These are phyloP conservation scores for Brachystomella parvula DNA, from an alignment of 1,140 invertebrate genomes.

Conservation along the genomic window DNA sequence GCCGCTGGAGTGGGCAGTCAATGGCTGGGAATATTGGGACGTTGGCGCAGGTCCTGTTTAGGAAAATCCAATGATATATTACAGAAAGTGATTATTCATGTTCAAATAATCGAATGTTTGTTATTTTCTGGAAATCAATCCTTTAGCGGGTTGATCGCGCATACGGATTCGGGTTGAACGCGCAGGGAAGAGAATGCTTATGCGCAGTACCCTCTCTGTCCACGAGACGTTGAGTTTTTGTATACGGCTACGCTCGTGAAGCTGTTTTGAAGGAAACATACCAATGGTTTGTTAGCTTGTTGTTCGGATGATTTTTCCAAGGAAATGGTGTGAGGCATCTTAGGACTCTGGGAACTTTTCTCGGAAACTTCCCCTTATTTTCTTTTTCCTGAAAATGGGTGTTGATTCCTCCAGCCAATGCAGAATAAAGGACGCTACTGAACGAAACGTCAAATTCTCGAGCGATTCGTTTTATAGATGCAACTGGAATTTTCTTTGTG, in stretches of 20 bases:
- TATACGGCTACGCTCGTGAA: not conserved
- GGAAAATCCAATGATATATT: not conserved
- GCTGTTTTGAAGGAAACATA: slow-evolving; percentile 5
- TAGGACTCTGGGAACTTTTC: slow-evolving; percentile 21
- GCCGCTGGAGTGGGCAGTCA: slow-evolving; percentile 5
- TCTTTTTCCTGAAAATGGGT: slow-evolving; percentile 20
- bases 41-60: slow-evolving; percentile 24
- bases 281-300: slow-evolving; percentile 34
- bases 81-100: not conserved
- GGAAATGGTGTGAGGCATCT: slow-evolving; percentile 27
- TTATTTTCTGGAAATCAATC: not conserved
- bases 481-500: slow-evolving; percentile 23
- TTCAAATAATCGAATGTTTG: not conserved
- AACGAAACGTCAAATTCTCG: slow-evolving; percentile 11
- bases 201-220: not conserved
- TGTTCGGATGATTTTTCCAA: slow-evolving; percentile 28
- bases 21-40: slow-evolving; percentile 17
- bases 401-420: slow-evolving; percentile 26
- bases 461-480: slow-evolving; percentile 10
- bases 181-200: not conserved
- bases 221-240: not conserved
- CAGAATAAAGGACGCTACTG: slow-evolving; percentile 24
- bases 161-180: not conserved
- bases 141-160: not conserved
- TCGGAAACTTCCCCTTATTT: not conserved